These are phyloP conservation scores for Dryoscopus gambensis DNA, from an alignment of 2,113 vertebrate species.

Conservation along the genomic window DNA sequence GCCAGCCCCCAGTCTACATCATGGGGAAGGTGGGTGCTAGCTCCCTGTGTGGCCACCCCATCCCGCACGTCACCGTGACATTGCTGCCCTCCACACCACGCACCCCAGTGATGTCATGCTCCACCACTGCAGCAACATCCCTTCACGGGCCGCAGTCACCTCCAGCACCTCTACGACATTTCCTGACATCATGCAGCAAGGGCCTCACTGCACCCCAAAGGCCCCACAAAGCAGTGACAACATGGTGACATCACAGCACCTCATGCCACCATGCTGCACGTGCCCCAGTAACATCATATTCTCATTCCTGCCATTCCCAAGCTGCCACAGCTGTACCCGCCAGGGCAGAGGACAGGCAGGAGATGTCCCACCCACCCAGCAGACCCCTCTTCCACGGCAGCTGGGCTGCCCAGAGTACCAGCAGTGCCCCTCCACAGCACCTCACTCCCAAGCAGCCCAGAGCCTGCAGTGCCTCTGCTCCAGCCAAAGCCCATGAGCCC, in stretches of 20 bases:
- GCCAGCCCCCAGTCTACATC: background rate
- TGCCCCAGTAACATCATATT: background rate
- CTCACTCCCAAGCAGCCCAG: background rate
- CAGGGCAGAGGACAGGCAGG: background rate
- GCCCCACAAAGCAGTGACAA: background rate
- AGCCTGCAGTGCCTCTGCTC: background rate
- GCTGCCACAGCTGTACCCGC: background rate
- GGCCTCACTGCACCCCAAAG: background rate
- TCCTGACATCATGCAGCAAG: rapidly evolving
- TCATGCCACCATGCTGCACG: background rate
- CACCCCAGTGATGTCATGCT: background rate
- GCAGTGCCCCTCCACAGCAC: background rate
- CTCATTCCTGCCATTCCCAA: background rate
- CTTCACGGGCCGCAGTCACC: background rate
- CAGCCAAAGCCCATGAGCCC: background rate
- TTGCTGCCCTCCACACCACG: background rate
- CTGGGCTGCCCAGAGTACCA: background rate
- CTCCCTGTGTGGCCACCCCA: background rate
- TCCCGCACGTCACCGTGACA: rapidly evolving
- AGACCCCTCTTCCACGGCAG: background rate
- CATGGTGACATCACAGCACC: background rate
- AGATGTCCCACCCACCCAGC: background rate
- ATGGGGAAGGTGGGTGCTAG: background rate
- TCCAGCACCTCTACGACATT: background rate
- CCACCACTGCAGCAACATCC: background rate